Percentiles rank a stretch among this genome's conserved stretches.
Evolutionary conservation across 2,888 invertebrate genomes (phyloP).

Genomic region (Drosophila siamana): DNA sequence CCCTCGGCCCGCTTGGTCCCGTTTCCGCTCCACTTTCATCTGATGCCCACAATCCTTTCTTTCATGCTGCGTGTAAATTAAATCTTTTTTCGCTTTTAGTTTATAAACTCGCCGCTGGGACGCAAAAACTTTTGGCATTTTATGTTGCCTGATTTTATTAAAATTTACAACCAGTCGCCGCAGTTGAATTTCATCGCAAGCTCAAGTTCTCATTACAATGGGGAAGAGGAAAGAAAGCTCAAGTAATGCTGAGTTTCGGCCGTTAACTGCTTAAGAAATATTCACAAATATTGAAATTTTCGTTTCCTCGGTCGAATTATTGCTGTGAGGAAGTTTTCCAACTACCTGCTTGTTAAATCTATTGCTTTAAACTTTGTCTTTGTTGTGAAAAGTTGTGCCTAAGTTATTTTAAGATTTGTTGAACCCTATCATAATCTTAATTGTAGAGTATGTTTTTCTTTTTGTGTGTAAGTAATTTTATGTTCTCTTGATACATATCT

Average conservation of each 20-base stretch:
- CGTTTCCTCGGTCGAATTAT: neutral
- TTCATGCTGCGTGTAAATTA: conserved; percentile 63
- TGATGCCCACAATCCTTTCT: conserved; percentile 22
- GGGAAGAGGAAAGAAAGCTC: neutral
- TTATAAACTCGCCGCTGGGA: conserved; percentile 65
- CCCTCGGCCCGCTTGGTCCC: too few species aligned
- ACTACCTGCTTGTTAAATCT: neutral
- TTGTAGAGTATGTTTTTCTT: too few species aligned
- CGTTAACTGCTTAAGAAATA: neutral
- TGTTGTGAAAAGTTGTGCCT: neutral
- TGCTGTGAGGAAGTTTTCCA: neutral
- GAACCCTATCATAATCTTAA: neutral
- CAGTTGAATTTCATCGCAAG: conserved; percentile 40
- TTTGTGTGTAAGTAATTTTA: too few species aligned
- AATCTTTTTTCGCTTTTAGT: conserved; percentile 51
- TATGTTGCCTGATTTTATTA: conserved; percentile 64
- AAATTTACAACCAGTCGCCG: conserved; percentile 52
- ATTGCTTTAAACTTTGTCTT: neutral
- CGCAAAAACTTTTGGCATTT: conserved; percentile 59
- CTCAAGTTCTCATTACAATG: conserved; percentile 14
- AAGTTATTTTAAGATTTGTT: neutral
- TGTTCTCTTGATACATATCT: too few species aligned
- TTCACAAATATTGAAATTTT: neutral
- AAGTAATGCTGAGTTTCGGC: neutral
- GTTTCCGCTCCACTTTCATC: neutral